Base-by-base conservation (phyloP, 35 echinoderm and acorn worm genomes). In the Amphiura filiformis region DNA sequence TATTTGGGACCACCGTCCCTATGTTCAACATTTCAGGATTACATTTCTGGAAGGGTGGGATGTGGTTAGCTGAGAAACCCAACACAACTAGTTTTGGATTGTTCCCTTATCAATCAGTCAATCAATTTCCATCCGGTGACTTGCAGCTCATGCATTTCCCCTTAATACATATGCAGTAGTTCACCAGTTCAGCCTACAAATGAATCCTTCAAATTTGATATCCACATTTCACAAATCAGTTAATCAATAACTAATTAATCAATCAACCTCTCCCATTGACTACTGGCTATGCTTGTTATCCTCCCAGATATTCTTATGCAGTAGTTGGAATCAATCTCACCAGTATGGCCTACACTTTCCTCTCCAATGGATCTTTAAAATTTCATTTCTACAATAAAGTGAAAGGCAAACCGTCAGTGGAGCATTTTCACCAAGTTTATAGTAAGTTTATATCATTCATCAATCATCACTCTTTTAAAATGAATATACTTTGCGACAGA, bases 311-410 rank as follows among this genome's bases (percentile, higher is more conserved):
- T 84, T 97, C 95, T 0, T 97, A 82, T 91, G 95, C 95, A 57
- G 81, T 97, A 18, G 95, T 97, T 13, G 95, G 95, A 31, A 97
- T 97, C 38, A 97, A 97, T 70, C 57, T 97, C 37, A 97, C 95
- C 36, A 93, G 89, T 57, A 82, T 91, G 38, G 89, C 80, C 15
- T 91, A 91, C 42, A 42, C 91, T 56, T 85, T 97, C 7, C 89
- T 97, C 26, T 38, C 42, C 34, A 28, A 91, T 52, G 86, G 82
- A 30, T 2, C 44, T 4, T 89, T 97, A 26, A 97, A 92, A 57
- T 75, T 38, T 42, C 89, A 97, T 78, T 93, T 97, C 41, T 97
- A 97, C 86, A 91, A 97, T 52, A 80, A 79, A 1, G 81, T 88
- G 35, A 34, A 65, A 30, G 86, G 89, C 23, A 42, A 85, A 83